Evolutionary conservation across 2,797 vertebrate genomes (phyloP), one percentile per base, ranked within the genome.

Genomic region (Heterohyrax brucei): DNA sequence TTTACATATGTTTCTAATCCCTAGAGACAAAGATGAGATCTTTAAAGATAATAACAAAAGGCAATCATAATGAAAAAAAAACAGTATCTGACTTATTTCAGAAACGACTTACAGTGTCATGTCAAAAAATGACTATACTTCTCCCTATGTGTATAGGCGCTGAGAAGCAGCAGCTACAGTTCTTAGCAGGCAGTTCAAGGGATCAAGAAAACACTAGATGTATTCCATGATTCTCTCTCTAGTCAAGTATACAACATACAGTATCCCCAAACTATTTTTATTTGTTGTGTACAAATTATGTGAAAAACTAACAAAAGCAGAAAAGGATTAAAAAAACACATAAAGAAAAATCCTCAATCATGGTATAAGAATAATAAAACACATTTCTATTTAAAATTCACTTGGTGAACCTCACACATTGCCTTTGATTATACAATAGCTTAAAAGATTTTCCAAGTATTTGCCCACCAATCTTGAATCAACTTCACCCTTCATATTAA

Each of bases 401-500:
- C 66, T 96, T 94, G 44, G 46, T 90, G 50, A 92, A 77, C 26
- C 14, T 89, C 72, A 87, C 44, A 90, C 6, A 87, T 0, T 84
- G 39, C 44, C n/a, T 44, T 76, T 84, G 53, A 89, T 56, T 62
- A 85, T 86, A 86, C 30, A 94, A 91, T 3, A 84, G 30, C 30
- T 83, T 95, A 78, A 64, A 91, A 89, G 66, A 93, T 28, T 79
- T 82, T 44, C 30, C 28, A 94, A 93, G 39, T 79, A 76, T 93
- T 59, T 89, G 80, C 92, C 48, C 53, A 94, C 28, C 7, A 87
- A 82, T 90, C 56, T 72, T 91, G 46, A 96, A 95, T 94, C 61
- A 96, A 96, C 88, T 84, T 83, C 46, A 86, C 91, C 53, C 92
- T 46, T 96, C 87, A 93, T 44, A 95, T 94, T 89, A 95, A 89